Base-by-base conservation (phyloP, 2,797 vertebrate genomes). In the Chelmon rostratus region DNA sequence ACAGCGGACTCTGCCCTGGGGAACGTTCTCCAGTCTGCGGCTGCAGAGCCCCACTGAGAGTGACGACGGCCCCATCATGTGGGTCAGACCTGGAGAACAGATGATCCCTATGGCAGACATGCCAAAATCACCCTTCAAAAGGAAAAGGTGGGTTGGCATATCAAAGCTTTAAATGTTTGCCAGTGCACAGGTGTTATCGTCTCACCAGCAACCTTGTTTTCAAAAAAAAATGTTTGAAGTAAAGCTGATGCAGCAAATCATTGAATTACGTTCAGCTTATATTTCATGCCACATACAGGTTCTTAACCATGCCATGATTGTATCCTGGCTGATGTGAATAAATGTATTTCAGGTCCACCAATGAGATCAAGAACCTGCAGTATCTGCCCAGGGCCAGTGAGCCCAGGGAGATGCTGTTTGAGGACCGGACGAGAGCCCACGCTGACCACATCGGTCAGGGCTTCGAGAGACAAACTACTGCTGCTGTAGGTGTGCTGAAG, bases 281-380 rank as follows among this genome's bases (percentile, higher is more conserved):
- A 11, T 66, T 67, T 79, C n/a, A 53, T 21, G 33, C 9, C 3
- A 6, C 18, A 2, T 21, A 40, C 49, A 56, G 5, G 11, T 49
- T 25, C 35, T 18, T 59, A 6, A 13, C 13, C 23, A 54, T 31
- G 31, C 28, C 21, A 3, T 18, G 1, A 54, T 61, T 16, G 35
- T 35, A 25, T 37, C 25, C 16, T 83, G 58, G 79, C 58, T 23
- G 31, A 38, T 50, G 10, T 64, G 31, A 72, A 78, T 69, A 5
- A 47, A 81, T 81, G 7, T 59, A 7, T 85, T 88, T 73, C 92
- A 99, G 98, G 96, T 98, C 98, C 90, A 99, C 97, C 95, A 99
- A 99, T 96, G 98, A 99, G 96, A 99, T 99, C 77, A 99, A 99
- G 97, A 99, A 99, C 94, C 93, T 99, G 88, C 98, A 99, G 96